Evolutionary conservation across 1,140 invertebrate species (phyloP).

Genomic region (Teleopsis dalmanni): DNA sequence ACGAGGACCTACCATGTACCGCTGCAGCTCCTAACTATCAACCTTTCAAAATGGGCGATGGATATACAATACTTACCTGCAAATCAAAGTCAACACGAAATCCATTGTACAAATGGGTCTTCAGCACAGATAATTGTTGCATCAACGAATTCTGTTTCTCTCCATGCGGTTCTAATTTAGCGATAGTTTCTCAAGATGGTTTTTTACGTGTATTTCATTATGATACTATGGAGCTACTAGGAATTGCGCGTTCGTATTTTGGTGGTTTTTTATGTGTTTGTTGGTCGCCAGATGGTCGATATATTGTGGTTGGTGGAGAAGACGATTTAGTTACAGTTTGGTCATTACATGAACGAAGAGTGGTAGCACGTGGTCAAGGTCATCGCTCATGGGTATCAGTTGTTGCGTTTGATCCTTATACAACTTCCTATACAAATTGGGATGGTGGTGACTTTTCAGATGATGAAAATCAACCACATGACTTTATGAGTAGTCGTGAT

Average conservation of each 20-base stretch:
- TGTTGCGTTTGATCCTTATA: constrained; percentile 93
- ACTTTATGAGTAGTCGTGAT: constrained; percentile 24
- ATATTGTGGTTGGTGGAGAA: constrained; percentile 94
- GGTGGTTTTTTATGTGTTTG: constrained; percentile 92
- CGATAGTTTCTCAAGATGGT: constrained; percentile 92
- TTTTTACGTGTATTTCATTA: constrained; percentile 95
- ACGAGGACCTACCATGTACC: constrained; percentile 88
- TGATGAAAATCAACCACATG: constrained; percentile 52
- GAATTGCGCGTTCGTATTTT: constrained; percentile 89
- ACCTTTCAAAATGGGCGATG: constrained; percentile 90
- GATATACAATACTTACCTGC: constrained; percentile 88
- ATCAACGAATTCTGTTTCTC: constrained; percentile 98
- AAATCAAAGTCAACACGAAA: constrained; percentile 95
- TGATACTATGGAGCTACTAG: constrained; percentile 91
- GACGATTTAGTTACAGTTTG: constrained; percentile 98
- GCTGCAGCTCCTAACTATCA: constrained; percentile 82
- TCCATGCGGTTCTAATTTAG: constrained; percentile 85
- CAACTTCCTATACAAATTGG: constrained; percentile 56
- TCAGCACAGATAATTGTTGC: constrained; percentile 69
- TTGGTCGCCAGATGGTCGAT: constrained; percentile 95
- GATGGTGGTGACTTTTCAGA: constrained; percentile 53
- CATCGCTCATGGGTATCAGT: constrained; percentile 95
- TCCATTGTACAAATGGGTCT: constrained; percentile 81
- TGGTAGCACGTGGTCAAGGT: constrained; percentile 91
- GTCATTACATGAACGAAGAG: constrained; percentile 85